Evolutionary conservation across 2,797 vertebrate genomes (phyloP).

Genomic region (Myotis findleyi): DNA sequence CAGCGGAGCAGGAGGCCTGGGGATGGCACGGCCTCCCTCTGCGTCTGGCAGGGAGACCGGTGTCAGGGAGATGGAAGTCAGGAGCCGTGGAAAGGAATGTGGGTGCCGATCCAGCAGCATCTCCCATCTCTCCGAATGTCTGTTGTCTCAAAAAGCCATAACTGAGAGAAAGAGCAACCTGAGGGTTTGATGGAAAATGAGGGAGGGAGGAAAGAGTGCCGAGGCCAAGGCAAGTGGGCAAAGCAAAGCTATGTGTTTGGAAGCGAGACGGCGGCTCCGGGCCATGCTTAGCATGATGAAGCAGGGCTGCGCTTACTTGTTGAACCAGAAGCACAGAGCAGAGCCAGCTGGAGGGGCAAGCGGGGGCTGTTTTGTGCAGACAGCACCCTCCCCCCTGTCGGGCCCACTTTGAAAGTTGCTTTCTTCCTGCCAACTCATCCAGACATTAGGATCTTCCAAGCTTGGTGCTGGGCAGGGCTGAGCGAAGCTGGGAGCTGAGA

Average conservation of each 20-base stretch:
- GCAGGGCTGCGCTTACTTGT: slow-evolving; percentile 71
- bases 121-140: background rate
- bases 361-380: slow-evolving; percentile 61
- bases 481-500: background rate
- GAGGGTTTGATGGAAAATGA: slow-evolving; percentile 12
- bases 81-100: background rate
- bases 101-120: background rate
- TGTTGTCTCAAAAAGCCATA: background rate
- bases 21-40: background rate
- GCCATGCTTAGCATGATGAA: slow-evolving; percentile 50
- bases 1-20: background rate
- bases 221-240: slow-evolving; percentile 23
- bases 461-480: background rate
- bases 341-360: slow-evolving; percentile 66
- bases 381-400: slow-evolving; percentile 31
- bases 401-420: background rate
- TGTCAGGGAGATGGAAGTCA: background rate
- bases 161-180: background rate
- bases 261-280: slow-evolving; percentile 59
- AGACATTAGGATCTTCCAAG: background rate
- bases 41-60: background rate
- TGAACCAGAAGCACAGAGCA: slow-evolving; percentile 72
- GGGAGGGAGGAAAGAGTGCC: background rate
- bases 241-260: slow-evolving; percentile 62
- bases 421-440: background rate